Evolutionary conservation across 2,113 vertebrate species (phyloP).

Genomic region (Brachirus orientalis): DNA sequence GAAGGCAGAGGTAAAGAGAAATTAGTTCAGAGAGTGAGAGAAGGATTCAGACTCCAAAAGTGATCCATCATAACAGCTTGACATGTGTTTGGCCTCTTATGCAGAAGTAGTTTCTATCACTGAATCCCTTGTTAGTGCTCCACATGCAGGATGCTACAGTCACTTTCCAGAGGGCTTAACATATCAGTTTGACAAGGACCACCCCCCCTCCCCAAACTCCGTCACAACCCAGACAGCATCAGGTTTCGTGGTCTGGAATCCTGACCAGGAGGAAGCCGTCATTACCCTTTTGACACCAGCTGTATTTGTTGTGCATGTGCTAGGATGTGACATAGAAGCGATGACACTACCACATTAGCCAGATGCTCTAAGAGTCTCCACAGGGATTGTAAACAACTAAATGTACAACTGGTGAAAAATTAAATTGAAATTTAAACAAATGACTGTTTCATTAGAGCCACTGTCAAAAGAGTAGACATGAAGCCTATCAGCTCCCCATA

Average conservation of each 20-base stretch:
- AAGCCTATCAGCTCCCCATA: too few species aligned
- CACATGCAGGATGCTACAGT: constrained; percentile 1
- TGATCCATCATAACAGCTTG: constrained; percentile 35
- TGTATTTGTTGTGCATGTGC: constrained; percentile 37
- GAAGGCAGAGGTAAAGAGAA: background rate
- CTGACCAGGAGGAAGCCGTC: constrained; percentile 23
- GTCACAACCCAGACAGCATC: constrained; percentile 34
- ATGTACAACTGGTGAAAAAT: background rate
- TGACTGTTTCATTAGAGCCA: too few species aligned
- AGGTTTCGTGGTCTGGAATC: constrained; percentile 57
- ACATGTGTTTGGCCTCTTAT: constrained; percentile 21
- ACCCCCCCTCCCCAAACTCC: background rate
- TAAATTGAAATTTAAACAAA: too few species aligned
- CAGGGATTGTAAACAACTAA: constrained; percentile 41
- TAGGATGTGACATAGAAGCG: constrained; percentile 20
- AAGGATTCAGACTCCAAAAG: background rate
- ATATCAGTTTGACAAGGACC: constrained; percentile 31
- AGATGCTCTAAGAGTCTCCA: constrained; percentile 11
- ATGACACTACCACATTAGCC: constrained; percentile 26
- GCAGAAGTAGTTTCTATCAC: constrained; percentile 5
- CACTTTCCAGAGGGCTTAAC: constrained; percentile 22
- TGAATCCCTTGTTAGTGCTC: constrained; percentile 26
- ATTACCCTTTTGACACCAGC: constrained; percentile 27
- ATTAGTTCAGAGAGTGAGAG: background rate
- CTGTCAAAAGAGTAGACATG: too few species aligned